Percentiles rank a stretch among this genome's conserved stretches.
Conservation (phyloP, 1,140 invertebrate genomes). For the Aphelenchoides avenae region DNA sequence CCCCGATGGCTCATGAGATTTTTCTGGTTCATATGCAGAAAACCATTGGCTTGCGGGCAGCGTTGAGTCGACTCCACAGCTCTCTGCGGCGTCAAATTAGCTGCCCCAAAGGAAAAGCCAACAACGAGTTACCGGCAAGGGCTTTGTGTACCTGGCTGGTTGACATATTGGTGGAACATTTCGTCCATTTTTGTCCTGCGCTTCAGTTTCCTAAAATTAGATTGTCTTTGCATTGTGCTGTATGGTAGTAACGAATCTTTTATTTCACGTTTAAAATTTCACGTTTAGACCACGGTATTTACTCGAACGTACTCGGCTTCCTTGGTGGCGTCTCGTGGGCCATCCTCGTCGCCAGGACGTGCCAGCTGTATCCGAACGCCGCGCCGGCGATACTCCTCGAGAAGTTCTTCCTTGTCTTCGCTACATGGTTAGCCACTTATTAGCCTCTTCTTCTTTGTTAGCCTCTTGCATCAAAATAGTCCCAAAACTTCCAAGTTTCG, state of each 20-base stretch:
- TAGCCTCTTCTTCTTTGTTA: constrained; percentile 26
- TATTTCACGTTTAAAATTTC: constrained; percentile 6
- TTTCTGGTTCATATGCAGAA: too few species aligned
- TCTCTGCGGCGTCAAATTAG: too few species aligned
- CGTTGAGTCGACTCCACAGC: too few species aligned
- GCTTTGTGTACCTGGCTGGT: too few species aligned
- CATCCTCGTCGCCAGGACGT: constrained; percentile 94
- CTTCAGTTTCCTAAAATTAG: constrained; percentile 23
- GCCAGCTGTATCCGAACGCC: constrained; percentile 96
- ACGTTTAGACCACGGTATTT: constrained; percentile 75
- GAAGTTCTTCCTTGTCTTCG: constrained; percentile 97
- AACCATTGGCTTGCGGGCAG: too few species aligned
- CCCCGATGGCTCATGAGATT: too few species aligned
- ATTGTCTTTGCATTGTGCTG: constrained; percentile 18
- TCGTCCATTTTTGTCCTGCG: constrained; percentile 1
- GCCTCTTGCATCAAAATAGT: constrained; percentile 8
- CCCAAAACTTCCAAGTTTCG: constrained; percentile 7
- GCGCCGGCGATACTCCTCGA: constrained; percentile 86
- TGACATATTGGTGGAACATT: too few species aligned
- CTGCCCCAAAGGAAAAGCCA: too few species aligned
- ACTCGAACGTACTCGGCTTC: constrained; percentile 95
- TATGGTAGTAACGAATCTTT: constrained; percentile 1
- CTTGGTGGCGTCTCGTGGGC: constrained; percentile 98
- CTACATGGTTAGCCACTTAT: too few species aligned
- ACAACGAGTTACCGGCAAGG: too few species aligned